Evolutionary conservation across 2,888 invertebrate species (phyloP).

Genomic region (Spodoptera picta): DNA sequence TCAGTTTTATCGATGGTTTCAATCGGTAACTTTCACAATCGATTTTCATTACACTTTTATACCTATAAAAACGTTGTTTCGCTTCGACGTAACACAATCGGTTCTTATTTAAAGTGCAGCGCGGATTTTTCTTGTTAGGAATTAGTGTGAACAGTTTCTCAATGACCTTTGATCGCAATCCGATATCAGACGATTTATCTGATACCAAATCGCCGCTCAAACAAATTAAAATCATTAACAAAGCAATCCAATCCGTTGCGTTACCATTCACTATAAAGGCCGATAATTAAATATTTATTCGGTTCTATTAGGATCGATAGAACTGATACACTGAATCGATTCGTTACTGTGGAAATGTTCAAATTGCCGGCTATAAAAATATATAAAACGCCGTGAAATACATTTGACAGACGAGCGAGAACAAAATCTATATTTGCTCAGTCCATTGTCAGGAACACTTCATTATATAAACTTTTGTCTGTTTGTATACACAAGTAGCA

Average conservation of each 20-base stretch:
- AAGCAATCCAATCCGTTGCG: slow-evolving; percentile 78
- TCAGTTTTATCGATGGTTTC: slow-evolving; percentile 61
- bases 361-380: slow-evolving; percentile 74
- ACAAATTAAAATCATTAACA: slow-evolving; percentile 80
- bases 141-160: slow-evolving; percentile 55
- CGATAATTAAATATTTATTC: slow-evolving; percentile 87
- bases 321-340: slow-evolving; percentile 82
- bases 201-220: slow-evolving; percentile 55
- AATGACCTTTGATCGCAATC: slow-evolving; percentile 56
- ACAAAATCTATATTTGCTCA: slow-evolving; percentile 80
- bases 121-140: slow-evolving; percentile 53
- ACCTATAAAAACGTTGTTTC: slow-evolving; percentile 44
- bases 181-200: slow-evolving; percentile 56
- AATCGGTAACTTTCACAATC: slow-evolving; percentile 68
- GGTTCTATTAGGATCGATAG: slow-evolving; percentile 81
- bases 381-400: slow-evolving; percentile 79
- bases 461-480: slow-evolving; percentile 22
- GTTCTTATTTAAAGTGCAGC: slow-evolving; percentile 58
- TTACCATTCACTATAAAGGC: slow-evolving; percentile 84
- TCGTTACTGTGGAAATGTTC: slow-evolving; percentile 80
- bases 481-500: slow-evolving; percentile 26
- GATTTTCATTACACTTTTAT: slow-evolving; percentile 56
- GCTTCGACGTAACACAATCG: slow-evolving; percentile 44
- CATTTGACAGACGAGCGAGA: slow-evolving; percentile 75
- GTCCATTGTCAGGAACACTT: slow-evolving; percentile 33